phyloP scores from a whole-genome alignment of 2,113 vertebrate species.

The Neogobius melanostomus region DNA sequence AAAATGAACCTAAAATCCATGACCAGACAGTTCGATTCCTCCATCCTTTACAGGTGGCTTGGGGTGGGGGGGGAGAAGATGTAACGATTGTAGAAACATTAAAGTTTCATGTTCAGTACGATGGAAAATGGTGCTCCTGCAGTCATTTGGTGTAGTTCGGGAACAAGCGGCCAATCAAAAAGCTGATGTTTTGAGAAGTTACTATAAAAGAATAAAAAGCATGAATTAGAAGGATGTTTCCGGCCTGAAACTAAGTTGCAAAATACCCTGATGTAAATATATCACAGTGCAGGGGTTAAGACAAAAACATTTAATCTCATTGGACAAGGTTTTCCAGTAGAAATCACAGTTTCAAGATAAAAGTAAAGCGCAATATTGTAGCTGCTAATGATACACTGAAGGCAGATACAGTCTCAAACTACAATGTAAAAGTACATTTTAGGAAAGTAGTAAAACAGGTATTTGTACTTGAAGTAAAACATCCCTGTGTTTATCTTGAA shows the following conservation, averaged over 20 bases:
- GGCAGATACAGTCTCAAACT: too few relatives aligned
- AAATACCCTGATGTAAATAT: too few relatives aligned
- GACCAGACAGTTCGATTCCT: conserved; percentile 32
- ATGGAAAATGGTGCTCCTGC: conserved; percentile 48
- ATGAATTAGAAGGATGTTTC: not conserved
- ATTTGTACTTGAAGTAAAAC: too few relatives aligned
- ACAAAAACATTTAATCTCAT: too few relatives aligned
- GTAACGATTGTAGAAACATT: conserved; percentile 32
- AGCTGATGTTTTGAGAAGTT: conserved; percentile 52
- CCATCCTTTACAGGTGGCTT: conserved; percentile 11
- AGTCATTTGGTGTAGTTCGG: conserved; percentile 40
- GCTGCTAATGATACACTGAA: too few relatives aligned
- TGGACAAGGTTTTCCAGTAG: too few relatives aligned
- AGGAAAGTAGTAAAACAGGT: too few relatives aligned
- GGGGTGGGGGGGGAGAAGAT: conserved; percentile 16
- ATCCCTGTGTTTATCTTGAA: too few relatives aligned
- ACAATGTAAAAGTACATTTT: too few relatives aligned
- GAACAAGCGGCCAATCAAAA: conserved; percentile 54
- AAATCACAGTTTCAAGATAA: too few relatives aligned
- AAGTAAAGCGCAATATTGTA: too few relatives aligned
- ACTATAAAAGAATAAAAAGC: conserved; percentile 46
- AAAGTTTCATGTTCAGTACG: conserved; percentile 37
- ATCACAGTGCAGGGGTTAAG: too few relatives aligned
- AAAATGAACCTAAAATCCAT: conserved; percentile 28
- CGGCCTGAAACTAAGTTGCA: not conserved